Percentiles rank a stretch among this genome's conserved stretches.
These are phyloP conservation scores for Bolborhynchus lineola DNA, from an alignment of 2,113 vertebrate genomes.

Conservation along the genomic window DNA sequence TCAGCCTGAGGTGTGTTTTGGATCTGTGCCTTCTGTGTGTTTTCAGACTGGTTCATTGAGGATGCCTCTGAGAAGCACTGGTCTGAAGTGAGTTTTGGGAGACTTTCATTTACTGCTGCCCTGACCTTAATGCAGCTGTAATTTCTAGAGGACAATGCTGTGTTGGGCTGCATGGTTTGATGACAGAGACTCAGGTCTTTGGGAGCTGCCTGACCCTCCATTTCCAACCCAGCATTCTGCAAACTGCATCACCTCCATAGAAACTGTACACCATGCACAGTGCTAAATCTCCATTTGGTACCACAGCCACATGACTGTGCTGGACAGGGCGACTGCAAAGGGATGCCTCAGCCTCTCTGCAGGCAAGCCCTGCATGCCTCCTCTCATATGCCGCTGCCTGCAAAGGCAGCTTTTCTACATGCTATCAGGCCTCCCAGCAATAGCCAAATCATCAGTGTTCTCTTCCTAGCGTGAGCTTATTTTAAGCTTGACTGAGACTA, in stretches of 20 bases:
- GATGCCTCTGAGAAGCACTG: background rate
- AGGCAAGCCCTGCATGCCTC: background rate
- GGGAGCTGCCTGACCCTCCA: background rate
- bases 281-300: background rate
- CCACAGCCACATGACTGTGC: rapidly evolving
- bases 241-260: background rate
- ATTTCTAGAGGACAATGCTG: background rate
- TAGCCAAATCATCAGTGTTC: background rate
- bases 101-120: background rate
- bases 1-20: background rate
- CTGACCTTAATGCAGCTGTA: background rate
- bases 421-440: background rate
- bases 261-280: rapidly evolving
- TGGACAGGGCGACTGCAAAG: rapidly evolving
- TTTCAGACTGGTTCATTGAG: background rate
- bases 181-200: background rate
- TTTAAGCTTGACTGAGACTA: conserved; percentile 2
- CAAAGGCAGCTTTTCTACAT: background rate
- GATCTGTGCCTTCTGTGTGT: rapidly evolving
- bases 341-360: background rate
- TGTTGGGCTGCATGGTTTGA: background rate
- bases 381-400: background rate
- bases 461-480: background rate
- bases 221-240: background rate
- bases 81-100: background rate